These are phyloP conservation scores for Columba guinea DNA, from an alignment of 2,797 vertebrate species.

Conservation along the genomic window DNA sequence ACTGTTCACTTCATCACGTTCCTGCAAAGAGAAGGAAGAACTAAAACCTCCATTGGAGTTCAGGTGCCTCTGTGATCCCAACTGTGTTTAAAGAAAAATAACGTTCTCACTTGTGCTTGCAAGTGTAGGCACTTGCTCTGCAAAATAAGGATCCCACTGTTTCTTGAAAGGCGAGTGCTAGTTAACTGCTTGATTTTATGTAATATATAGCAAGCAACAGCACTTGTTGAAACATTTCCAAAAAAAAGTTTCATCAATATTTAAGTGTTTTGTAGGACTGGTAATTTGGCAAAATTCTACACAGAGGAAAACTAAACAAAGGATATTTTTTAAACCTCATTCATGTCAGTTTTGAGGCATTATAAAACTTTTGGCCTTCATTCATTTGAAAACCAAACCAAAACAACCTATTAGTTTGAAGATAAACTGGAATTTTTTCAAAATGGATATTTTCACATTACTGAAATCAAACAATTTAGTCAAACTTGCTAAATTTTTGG, in stretches of 20 bases:
- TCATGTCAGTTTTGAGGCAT: neutral
- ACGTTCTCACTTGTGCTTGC: neutral
- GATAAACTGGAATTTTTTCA: neutral
- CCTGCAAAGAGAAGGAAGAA: conserved; percentile 63
- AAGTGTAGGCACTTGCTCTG: neutral
- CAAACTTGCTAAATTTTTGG: neutral
- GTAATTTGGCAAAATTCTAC: neutral
- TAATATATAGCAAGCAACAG: neutral
- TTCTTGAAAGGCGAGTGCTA: neutral
- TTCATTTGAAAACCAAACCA: neutral
- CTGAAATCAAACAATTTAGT: neutral
- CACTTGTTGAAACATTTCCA: neutral
- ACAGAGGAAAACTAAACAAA: neutral
- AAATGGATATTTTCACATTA: neutral
- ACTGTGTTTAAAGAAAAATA: neutral
- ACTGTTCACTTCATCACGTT: conserved; percentile 65
- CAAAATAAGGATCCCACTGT: neutral
- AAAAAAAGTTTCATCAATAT: neutral
- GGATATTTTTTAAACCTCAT: neutral
- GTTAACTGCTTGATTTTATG: neutral
- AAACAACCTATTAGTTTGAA: neutral
- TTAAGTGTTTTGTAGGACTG: neutral
- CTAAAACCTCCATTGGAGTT: neutral
- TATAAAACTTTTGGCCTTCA: neutral
- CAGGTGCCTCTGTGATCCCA: neutral